phyloP scores from a whole-genome alignment of 2,888 invertebrate species.

The Dichetophora obliterata region DNA sequence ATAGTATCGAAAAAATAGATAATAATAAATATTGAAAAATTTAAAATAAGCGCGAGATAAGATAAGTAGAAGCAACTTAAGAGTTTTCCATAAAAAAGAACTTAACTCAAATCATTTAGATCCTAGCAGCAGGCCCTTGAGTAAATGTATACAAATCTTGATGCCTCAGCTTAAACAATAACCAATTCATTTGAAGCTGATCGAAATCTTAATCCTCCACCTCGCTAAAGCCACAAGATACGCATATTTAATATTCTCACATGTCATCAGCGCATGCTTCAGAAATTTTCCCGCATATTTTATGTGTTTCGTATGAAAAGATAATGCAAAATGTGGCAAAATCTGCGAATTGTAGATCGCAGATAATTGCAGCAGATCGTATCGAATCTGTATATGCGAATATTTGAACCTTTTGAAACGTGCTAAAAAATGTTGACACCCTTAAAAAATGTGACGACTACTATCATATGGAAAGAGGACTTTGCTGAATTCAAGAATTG shows the following conservation, averaged over 20 bases:
- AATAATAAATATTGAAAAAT: too few species aligned
- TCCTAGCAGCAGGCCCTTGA: neutral
- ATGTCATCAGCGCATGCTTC: too few species aligned
- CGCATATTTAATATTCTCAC: too few species aligned
- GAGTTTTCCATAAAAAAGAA: neutral
- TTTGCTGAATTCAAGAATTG: neutral
- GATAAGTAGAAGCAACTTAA: too few species aligned
- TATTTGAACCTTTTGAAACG: conserved; percentile 17
- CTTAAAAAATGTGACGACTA: conserved; percentile 15
- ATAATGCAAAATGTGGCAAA: neutral
- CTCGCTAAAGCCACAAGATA: neutral
- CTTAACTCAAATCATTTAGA: neutral
- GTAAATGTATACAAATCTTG: too few species aligned
- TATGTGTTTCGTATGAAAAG: too few species aligned
- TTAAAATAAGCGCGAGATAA: too few species aligned
- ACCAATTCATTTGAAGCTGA: conserved; percentile 40
- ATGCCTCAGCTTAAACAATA: too few species aligned
- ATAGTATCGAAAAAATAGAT: too few species aligned
- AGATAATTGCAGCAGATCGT: neutral
- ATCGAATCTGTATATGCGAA: conserved; percentile 30
- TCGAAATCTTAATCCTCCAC: conserved; percentile 49
- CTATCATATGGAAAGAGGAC: neutral
- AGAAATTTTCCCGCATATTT: too few species aligned
- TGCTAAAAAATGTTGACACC: conserved; percentile 40
- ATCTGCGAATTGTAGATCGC: conserved; percentile 11